Percentiles rank a stretch among this genome's conserved stretches.
Evolutionary conservation across 2,888 invertebrate genomes (phyloP).

Genomic region (Seladonia tumulorum): DNA sequence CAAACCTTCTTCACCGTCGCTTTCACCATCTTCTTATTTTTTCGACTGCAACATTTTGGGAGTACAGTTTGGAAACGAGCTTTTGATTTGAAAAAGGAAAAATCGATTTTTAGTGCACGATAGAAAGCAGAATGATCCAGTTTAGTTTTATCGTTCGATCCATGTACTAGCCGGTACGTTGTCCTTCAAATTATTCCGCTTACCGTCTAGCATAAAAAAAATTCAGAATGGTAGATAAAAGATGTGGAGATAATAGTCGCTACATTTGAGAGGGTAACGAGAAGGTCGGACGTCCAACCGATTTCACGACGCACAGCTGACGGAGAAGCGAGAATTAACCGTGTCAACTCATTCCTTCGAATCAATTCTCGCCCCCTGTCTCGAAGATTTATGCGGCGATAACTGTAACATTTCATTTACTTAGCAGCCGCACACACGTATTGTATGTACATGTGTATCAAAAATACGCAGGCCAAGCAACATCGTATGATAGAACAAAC

Average conservation of each 20-base stretch:
- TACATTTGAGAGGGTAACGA: slow-evolving; percentile 28
- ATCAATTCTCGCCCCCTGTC: slow-evolving; percentile 37
- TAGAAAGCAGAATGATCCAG: not conserved
- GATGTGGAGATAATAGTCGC: not conserved
- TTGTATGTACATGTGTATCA: not conserved
- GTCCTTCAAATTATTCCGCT: not conserved
- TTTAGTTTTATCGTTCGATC: not conserved
- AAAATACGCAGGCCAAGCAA: too few species aligned
- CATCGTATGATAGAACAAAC: not conserved
- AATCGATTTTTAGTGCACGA: not conserved
- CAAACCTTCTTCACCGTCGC: too few species aligned
- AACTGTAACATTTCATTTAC: slow-evolving; percentile 30
- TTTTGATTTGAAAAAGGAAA: too few species aligned
- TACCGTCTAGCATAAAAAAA: not conserved
- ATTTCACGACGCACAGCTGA: slow-evolving; percentile 26
- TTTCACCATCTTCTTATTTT: too few species aligned
- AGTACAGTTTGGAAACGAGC: not conserved
- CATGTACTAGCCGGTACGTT: not conserved
- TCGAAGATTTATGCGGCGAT: slow-evolving; percentile 28
- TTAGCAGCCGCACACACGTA: not conserved
- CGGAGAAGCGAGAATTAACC: slow-evolving; percentile 35
- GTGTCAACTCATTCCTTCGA: slow-evolving; percentile 39
- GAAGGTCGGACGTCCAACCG: slow-evolving; percentile 37
- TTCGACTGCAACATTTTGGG: too few species aligned
- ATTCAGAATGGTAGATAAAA: not conserved